Evolutionary conservation across 2,797 vertebrate species (phyloP).

Genomic region (Epinephelus malabaricus): DNA sequence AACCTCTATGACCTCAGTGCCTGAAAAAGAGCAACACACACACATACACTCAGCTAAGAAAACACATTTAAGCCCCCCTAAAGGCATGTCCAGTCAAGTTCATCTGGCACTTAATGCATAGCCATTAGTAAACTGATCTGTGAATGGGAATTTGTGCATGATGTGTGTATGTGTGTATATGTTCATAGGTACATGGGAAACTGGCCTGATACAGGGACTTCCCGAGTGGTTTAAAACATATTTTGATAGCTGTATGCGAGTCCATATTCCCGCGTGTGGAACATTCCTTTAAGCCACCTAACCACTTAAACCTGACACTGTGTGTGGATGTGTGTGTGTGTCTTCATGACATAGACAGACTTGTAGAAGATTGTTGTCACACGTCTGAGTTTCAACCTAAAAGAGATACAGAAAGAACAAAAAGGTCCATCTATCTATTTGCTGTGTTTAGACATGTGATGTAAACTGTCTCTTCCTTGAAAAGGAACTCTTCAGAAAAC

Average conservation of each 20-base stretch:
- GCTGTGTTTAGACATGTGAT: conserved; percentile 30
- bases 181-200: conserved; percentile 46
- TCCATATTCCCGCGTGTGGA: conserved; percentile 40
- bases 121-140: conserved; percentile 71
- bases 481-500: conserved; percentile 15
- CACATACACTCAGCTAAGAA: conserved; percentile 46
- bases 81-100: conserved; percentile 64
- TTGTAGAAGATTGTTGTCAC: conserved; percentile 17
- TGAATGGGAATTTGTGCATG: conserved; percentile 46
- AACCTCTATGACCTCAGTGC: conserved; percentile 23
- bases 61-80: conserved; percentile 64
- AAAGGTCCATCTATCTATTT: conserved; percentile 21
- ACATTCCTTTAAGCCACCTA: conserved; percentile 52
- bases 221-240: conserved; percentile 42
- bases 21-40: conserved; percentile 29
- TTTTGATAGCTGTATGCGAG: conserved; percentile 60
- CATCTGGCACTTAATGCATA: conserved; percentile 62
- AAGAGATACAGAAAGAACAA: conserved; percentile 15
- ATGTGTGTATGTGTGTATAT: conserved; percentile 33
- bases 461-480: conserved; percentile 18
- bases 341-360: conserved; percentile 20
- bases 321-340: conserved; percentile 19
- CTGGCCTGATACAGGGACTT: conserved; percentile 43
- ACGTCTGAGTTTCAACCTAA: conserved; percentile 14
- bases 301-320: conserved; percentile 34